These are phyloP conservation scores for Cremastinae sp. DNA, from an alignment of 2,888 invertebrate genomes.

Conservation along the genomic window DNA sequence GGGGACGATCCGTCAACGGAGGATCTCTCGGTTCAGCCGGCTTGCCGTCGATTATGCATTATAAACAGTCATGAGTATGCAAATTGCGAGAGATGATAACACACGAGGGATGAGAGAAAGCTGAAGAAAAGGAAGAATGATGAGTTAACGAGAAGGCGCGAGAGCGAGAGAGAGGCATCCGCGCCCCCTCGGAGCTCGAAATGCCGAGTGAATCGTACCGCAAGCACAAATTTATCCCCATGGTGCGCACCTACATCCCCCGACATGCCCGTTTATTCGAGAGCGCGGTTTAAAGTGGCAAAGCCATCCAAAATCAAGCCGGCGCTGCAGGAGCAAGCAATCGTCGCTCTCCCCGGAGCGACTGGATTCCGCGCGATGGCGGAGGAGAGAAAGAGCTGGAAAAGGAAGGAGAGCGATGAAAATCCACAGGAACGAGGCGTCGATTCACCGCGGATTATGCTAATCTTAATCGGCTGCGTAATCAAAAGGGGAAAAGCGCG, in stretches of 20 bases:
- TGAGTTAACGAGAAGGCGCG: not conserved
- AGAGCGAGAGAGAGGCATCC: constrained; percentile 14
- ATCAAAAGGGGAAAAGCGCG: constrained; percentile 58
- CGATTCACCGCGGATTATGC: constrained; percentile 64
- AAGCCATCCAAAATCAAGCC: constrained; percentile 57
- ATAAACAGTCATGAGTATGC: constrained; percentile 61
- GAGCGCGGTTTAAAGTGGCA: constrained; percentile 48
- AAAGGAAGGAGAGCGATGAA: constrained; percentile 49
- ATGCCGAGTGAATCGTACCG: constrained; percentile 24
- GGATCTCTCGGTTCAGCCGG: constrained; percentile 29
- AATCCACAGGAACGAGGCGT: constrained; percentile 58
- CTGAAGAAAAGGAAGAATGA: constrained; percentile 1
- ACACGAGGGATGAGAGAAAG: not conserved
- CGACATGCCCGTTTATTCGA: constrained; percentile 22
- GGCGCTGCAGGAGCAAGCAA: constrained; percentile 39
- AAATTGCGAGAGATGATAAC: constrained; percentile 42
- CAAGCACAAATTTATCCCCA: constrained; percentile 46
- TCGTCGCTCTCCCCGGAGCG: constrained; percentile 19
- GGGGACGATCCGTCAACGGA: not conserved
- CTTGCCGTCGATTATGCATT: constrained; percentile 60
- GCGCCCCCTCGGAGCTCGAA: constrained; percentile 11
- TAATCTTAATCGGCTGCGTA: constrained; percentile 64
- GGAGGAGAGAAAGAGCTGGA: constrained; percentile 24
- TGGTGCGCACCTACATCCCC: constrained; percentile 22
- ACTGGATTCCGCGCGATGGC: constrained; percentile 12